Conservation (phyloP, 2,888 invertebrate species). For the Bombylius discolor region DNA sequence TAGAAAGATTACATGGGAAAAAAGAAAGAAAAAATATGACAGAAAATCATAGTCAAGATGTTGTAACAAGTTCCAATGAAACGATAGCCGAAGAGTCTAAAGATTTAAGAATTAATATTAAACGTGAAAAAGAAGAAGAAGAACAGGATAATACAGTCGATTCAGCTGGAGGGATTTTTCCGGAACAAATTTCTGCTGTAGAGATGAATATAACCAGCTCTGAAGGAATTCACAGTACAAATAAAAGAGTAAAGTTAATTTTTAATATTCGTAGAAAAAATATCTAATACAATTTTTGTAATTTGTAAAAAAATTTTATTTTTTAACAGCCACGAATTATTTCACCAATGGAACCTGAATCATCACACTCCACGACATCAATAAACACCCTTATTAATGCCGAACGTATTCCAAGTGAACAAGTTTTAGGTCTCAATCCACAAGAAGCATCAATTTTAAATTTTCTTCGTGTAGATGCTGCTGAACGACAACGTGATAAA, state of each 20-base stretch:
- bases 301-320: neutral
- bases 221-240: constrained; percentile 37
- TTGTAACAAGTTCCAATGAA: constrained; percentile 62
- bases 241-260: constrained; percentile 27
- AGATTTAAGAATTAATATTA: constrained; percentile 44
- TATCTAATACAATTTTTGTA: neutral
- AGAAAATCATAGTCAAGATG: constrained; percentile 41
- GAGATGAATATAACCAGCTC: constrained; percentile 33
- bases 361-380: constrained; percentile 31
- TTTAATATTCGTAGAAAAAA: too few species aligned
- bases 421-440: constrained; percentile 37
- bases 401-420: constrained; percentile 45
- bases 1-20: constrained; percentile 68
- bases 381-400: constrained; percentile 40
- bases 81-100: constrained; percentile 45
- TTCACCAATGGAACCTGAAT: constrained; percentile 33
- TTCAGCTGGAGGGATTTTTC: constrained; percentile 42
- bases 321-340: constrained; percentile 27
- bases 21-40: constrained; percentile 33
- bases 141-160: constrained; percentile 64
- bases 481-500: constrained; percentile 53
- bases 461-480: constrained; percentile 49
- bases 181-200: constrained; percentile 34
- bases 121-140: constrained; percentile 39
- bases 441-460: constrained; percentile 49